These are phyloP conservation scores for Silurus aristotelis DNA, from an alignment of 2,797 vertebrate genomes.

Conservation along the genomic window DNA sequence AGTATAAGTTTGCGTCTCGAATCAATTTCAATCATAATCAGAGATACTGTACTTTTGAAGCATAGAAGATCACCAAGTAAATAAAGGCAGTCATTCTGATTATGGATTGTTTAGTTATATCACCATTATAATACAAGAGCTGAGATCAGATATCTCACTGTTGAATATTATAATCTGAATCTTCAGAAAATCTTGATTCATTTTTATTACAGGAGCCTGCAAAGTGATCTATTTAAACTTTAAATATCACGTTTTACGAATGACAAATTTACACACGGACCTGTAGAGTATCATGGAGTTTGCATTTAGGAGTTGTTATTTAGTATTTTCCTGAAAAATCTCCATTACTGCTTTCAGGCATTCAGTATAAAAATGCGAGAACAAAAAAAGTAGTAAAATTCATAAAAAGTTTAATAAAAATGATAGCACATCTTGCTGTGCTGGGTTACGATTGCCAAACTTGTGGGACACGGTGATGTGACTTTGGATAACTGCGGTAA, in stretches of 20 bases:
- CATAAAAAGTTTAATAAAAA: background rate
- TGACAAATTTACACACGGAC: background rate
- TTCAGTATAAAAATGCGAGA: no score
- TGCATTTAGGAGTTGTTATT: background rate
- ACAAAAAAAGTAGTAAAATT: background rate
- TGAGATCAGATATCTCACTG: background rate
- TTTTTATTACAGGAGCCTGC: background rate
- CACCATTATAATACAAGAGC: background rate
- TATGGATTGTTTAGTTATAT: background rate
- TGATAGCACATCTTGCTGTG: background rate
- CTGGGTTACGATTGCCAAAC: background rate
- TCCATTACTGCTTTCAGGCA: background rate
- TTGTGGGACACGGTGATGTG: background rate
- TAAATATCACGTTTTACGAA: background rate
- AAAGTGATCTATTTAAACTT: background rate
- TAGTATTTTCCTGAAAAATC: background rate
- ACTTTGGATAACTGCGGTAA: background rate
- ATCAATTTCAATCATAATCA: background rate
- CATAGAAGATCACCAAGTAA: no score
- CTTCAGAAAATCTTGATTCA: background rate
- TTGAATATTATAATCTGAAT: background rate
- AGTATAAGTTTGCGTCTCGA: background rate
- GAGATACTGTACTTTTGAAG: background rate
- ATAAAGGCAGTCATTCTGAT: background rate
- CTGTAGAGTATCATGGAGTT: background rate